Base-by-base conservation (phyloP, 1,140 invertebrate genomes). In the Tribolium madens region DNA sequence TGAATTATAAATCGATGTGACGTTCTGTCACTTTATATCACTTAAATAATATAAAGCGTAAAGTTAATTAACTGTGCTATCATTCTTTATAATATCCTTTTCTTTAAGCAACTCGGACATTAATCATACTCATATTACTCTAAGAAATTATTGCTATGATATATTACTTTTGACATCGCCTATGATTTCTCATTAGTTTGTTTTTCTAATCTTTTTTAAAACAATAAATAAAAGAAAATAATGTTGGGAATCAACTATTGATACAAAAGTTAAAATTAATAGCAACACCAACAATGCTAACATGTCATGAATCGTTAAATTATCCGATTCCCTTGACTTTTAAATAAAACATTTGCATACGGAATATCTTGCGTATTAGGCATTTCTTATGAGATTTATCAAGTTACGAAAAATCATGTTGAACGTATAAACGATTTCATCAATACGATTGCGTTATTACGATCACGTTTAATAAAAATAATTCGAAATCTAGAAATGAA, bases 261-360 rank as follows among this genome's bases (percentile, higher is more conserved):
- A 42, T 42, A n/a, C 15, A 50, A 50, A 0, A 50, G 6, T 12
- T 50, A 50, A 50, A 50, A 50, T 7, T 42, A 50, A 17, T 50
- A 15, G 12, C 48, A 42, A 50, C 48, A 15, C 0, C 48, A 42
- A 50, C 48, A 50, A 14, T 50, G 48, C 13, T 50, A 15, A 17
- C 48, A 33, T 33, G 57, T 14, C 57, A 33, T 33, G 57, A 64
- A 33, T 33, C 13, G 21, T 33, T 33, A 64, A 14, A 64, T 57
- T 64, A 64, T 64, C 57, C 26, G 31, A 64, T 64, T 33, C 52
- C 57, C 57, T 64, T 64, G 57, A 64, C 57, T 64, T 64, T 64
- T 64, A 64, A 64, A 12, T 64, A 33, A 64, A 64, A 64, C 14
- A 33, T 64, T 64, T 33, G 57, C 26, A 64, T 33, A 64, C 17